Base-by-base conservation (phyloP, 2,888 invertebrate species). In the Caradrina kadenii region DNA sequence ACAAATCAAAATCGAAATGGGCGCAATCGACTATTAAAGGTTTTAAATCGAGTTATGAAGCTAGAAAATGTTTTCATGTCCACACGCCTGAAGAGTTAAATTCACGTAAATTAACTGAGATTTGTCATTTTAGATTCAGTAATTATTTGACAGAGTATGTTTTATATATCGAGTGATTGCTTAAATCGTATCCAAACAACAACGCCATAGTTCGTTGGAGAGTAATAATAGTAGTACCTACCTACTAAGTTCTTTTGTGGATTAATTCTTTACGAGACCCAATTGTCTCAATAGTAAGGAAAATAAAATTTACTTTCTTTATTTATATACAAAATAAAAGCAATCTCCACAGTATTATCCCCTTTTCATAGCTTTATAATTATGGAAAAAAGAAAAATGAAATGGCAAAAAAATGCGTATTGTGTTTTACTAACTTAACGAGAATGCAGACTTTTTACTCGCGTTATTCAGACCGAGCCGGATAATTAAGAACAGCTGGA, bases 401-500 rank as follows among this genome's bases (percentile, higher is more conserved):
- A 67, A 55, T 10, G 1, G 13, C 19, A 55, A 39, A 49, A 49
- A 7, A 15, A 55, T 15, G 35, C n/a, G 42, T 60, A 60, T 63
- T 60, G 50, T 77, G 50, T 64, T 61, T 58, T 62, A 61, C 52
- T 48, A 78, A 31, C 10, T 50, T 11, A 52, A 21, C 45, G 31
- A 63, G 42, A 35, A 62, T 19, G 22, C 45, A 11, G 13, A 50
- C 10, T 78, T 22, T 55, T 73, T 45, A 53, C 35, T 50, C 61
- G 54, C 53, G 48, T 64, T 61, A 60, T 67, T 63, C 60, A 39
- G 17, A 45, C 26, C 2, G 49, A 26, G 31, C 59, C 79, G 74
- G 68, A 76, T 76, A 73, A 76, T 79, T 76, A 76, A 58, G 53
- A 54, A 54, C 73, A 73, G 58, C 80, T 45, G 48, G 60, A 35